Base-by-base conservation (phyloP, 1,140 invertebrate species). In the Zaprionus tsacasi region DNA sequence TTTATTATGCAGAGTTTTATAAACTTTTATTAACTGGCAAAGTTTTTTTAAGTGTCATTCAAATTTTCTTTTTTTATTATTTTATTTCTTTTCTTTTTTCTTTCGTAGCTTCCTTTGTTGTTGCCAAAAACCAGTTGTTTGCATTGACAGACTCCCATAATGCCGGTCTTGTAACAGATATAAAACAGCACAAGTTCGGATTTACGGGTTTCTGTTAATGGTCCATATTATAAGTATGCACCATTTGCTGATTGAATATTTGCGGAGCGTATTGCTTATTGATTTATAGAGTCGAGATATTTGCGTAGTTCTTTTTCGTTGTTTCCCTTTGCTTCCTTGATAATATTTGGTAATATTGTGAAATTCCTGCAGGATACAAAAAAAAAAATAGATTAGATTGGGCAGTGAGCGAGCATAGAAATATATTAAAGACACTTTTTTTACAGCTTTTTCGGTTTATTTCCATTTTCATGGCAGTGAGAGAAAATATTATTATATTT, bases 181-280 rank as follows among this genome's bases (percentile, higher is more conserved):
- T 86, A 79, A 81, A 91, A 87, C 76, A 92, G 91, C 91, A 92
- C 92, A 92, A 92, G 92, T 92, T 92, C 92, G 92, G 92, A 92
- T 91, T 92, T 92, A 92, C 92, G 92, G 92, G 92, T 92, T 92
- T 92, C 92, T 92, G 91, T 91, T 92, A 92, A 92, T 92, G 91
- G 91, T 92, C 91, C 91, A 92, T 92, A 92, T 79, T 79, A 64
- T 85, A 56, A 82, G 79, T 91, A 92, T 91, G 91, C 91, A 92
- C 91, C 91, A 92, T 90, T 90, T 72, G 70, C 36, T 70, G 36
- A 61, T 68, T 68, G 58, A 45, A 48, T 79, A 21, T 21, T 21
- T 21, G 21, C 21, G 21, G 2, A 21, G 21, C 48, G 48, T 63
- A 43, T 81, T 36, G 40, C 59, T 59, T 50, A 30, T 48, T 55